phyloP scores from a whole-genome alignment of 2,888 invertebrate genomes.

The Drosophila colorata region DNA sequence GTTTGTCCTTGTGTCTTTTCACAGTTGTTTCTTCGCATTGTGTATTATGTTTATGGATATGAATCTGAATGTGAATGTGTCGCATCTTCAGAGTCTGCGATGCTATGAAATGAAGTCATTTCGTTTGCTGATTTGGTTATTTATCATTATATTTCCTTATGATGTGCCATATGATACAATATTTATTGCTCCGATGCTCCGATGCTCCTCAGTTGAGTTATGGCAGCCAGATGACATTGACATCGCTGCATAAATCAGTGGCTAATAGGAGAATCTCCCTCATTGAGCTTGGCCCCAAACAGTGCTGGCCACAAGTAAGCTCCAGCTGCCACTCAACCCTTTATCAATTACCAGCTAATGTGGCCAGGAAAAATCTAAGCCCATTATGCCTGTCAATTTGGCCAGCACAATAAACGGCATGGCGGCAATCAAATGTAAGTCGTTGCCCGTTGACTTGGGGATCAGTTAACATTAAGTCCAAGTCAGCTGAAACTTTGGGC shows the following conservation, averaged over 20 bases:
- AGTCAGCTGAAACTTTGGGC: constrained; percentile 16
- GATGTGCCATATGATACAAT: constrained; percentile 77
- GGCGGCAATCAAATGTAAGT: constrained; percentile 55
- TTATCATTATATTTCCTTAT: constrained; percentile 78
- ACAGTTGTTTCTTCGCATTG: constrained; percentile 40
- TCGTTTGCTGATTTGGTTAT: constrained; percentile 77
- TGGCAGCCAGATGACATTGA: constrained; percentile 73
- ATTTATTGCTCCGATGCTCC: constrained; percentile 62
- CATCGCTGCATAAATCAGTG: constrained; percentile 71
- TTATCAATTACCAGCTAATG: constrained; percentile 57
- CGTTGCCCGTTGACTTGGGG: constrained; percentile 35
- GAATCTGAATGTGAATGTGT: constrained; percentile 54
- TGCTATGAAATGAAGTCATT: constrained; percentile 74
- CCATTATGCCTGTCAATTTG: constrained; percentile 62
- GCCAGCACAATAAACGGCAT: constrained; percentile 54
- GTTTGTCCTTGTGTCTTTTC: constrained; percentile 35
- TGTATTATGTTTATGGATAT: constrained; percentile 58
- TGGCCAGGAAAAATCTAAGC: constrained; percentile 38
- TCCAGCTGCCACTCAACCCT: constrained; percentile 40
- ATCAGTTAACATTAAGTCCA: constrained; percentile 42
- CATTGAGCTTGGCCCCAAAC: constrained; percentile 10
- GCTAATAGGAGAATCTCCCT: constrained; percentile 19
- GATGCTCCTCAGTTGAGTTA: constrained; percentile 51
- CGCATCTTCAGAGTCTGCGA: constrained; percentile 45
- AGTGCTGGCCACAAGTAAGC: constrained; percentile 6